Conservation (phyloP, 1,140 invertebrate species). For the Physella acuta region DNA sequence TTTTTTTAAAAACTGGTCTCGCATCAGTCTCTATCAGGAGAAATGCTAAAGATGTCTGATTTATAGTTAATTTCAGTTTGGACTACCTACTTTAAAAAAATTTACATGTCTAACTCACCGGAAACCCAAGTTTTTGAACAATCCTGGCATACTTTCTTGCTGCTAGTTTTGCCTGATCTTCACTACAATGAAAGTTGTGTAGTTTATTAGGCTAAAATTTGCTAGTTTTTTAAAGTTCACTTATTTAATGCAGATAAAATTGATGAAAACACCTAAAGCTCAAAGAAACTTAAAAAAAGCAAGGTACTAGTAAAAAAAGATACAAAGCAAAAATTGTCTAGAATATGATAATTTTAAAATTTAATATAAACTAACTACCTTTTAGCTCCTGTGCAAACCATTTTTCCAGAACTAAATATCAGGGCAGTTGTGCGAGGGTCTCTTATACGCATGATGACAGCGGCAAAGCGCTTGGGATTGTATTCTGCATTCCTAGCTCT, state of each 20-base stretch:
- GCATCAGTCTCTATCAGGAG: too few relatives aligned
- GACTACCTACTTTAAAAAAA: not conserved
- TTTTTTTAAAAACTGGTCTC: too few relatives aligned
- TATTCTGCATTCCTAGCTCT: slow-evolving; percentile 99
- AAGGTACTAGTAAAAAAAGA: too few relatives aligned
- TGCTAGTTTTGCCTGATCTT: slow-evolving; percentile 93
- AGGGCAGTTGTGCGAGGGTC: slow-evolving; percentile 97
- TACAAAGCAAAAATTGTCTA: too few relatives aligned
- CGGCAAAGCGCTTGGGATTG: slow-evolving; percentile 99
- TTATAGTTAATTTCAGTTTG: not conserved
- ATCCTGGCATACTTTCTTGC: slow-evolving; percentile 98
- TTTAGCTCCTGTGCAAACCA: slow-evolving; percentile 99
- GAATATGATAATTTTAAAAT: too few relatives aligned
- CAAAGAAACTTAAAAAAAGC: too few relatives aligned
- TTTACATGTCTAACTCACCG: slow-evolving; percentile 64
- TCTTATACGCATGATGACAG: slow-evolving; percentile 99
- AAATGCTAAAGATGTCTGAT: too few relatives aligned
- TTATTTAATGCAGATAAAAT: too few relatives aligned
- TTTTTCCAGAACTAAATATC: slow-evolving; percentile 99
- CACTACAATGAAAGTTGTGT: too few relatives aligned
- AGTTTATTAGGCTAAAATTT: too few relatives aligned
- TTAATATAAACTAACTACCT: slow-evolving; percentile 59
- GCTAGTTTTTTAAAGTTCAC: too few relatives aligned
- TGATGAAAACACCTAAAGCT: too few relatives aligned
- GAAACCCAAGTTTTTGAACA: slow-evolving; percentile 97